A percentile compares a stretch with the other conserved stretches of the same genome.
phyloP scores from a whole-genome alignment of 2,113 vertebrate genomes.

The Leiothrix lutea region DNA sequence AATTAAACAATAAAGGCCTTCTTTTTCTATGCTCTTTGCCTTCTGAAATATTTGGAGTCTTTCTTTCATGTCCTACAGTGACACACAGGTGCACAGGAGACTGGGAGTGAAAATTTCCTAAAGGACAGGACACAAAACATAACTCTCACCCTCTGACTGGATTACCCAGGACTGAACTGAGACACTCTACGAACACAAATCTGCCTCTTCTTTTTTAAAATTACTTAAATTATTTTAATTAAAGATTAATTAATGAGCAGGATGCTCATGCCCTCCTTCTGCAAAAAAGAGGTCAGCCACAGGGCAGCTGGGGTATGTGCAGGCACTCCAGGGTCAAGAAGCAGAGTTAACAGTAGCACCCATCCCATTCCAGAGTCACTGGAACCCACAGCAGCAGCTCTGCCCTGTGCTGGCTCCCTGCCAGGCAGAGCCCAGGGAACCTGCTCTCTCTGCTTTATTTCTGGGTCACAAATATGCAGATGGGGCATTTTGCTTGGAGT shows the following conservation, averaged over 20 bases:
- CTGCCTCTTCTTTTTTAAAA: background rate
- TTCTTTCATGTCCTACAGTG: no score
- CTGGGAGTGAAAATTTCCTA: background rate
- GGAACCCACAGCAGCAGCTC: background rate
- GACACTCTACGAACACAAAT: background rate
- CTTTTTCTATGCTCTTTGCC: no score
- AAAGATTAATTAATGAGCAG: no score
- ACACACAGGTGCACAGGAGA: background rate
- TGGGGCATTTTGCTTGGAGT: background rate
- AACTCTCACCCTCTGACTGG: background rate
- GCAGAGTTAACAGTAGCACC: background rate
- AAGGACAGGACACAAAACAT: background rate
- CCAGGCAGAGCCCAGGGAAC: background rate
- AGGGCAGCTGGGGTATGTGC: background rate
- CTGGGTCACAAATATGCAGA: conserved; percentile 11
- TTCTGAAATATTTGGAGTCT: no score
- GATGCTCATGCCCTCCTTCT: background rate
- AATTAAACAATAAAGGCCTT: no score
- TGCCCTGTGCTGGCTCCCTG: background rate
- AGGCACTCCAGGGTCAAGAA: background rate
- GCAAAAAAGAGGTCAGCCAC: background rate
- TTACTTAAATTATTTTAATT: background rate
- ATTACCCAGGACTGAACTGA: background rate
- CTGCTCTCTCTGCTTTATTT: background rate
- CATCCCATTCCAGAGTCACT: background rate